These are phyloP conservation scores for Hypomecis punctinalis DNA, from an alignment of 2,888 invertebrate species.

Conservation along the genomic window DNA sequence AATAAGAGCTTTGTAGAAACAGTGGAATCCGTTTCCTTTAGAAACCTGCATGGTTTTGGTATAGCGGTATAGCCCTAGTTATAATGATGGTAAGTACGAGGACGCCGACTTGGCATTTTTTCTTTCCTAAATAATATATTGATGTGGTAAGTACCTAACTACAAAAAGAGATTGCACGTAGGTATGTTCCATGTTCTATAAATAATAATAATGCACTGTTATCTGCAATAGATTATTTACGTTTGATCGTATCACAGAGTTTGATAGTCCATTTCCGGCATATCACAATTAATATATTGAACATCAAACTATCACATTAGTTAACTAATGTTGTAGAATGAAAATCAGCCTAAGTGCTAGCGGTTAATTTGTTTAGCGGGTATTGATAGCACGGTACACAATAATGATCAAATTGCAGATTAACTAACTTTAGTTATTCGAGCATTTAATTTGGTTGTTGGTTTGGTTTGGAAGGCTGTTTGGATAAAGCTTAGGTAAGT, in stretches of 20 bases:
- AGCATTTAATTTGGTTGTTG: constrained; percentile 2
- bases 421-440: neutral
- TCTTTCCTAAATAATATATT: no score
- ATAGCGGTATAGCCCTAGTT: no score
- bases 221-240: neutral
- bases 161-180: no score
- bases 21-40: no score
- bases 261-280: neutral
- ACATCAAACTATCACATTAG: neutral
- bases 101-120: no score
- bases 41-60: no score
- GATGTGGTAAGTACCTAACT: no score
- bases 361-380: constrained; percentile 6
- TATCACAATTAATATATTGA: neutral
- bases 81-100: no score
- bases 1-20: no score
- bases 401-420: neutral
- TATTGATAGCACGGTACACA: neutral
- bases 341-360: neutral
- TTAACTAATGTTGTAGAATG: constrained; percentile 10
- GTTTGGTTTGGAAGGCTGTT: constrained; percentile 1
- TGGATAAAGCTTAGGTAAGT: neutral
- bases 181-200: no score
- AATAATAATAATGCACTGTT: no score
- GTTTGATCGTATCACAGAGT: neutral